Evolutionary conservation across 2,888 invertebrate genomes (phyloP), one percentile per base, ranked within the genome.

Genomic region (Epinotia nisella): DNA sequence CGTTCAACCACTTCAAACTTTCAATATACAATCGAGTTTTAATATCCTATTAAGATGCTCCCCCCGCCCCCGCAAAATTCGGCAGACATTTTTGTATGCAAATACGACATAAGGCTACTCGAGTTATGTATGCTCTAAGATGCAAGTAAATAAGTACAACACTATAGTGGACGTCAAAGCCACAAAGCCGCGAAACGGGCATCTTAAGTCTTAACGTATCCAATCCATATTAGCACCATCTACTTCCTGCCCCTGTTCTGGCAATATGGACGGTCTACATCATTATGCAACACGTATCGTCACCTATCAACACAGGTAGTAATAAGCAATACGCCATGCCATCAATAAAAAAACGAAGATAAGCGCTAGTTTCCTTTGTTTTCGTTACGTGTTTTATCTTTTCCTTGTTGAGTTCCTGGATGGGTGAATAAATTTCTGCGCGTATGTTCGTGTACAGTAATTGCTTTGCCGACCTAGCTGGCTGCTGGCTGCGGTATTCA

Each of bases 371-470:
- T 73, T 73, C 69, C 73, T 73, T 73, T 73, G 73, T 73, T 69
- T 73, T 59, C 55, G 39, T 51, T 71, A 68, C 68, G 71, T 74
- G 74, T 51, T 71, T 68, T 74, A 74, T 74, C 74, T 71, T 71
- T 74, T 74, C 74, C 74, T 71, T 49, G 58, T 68, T 11, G 13
- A 68, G 71, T 71, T 74, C 71, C 74, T 74, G 67, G 65, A 71
- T 62, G 21, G 51, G 66, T 74, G 74, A 74, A 74, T 74, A 71
- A 58, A 35, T 70, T 65, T 70, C 64, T 69, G 69, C 69, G 35
- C 69, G 21, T 62, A 41, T 60, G 49, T 35, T 58, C 41, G 66
- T 72, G 61, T 55, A 29, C 41, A 59, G 41, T 24, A 55, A 55
- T 66, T 56, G 41, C 41, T 66, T 66, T 24, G 39, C 55, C 19